Percentiles rank a stretch among this genome's conserved stretches.
Conservation (phyloP, 2,113 vertebrate genomes). For the Gnathonemus longibarbis region DNA sequence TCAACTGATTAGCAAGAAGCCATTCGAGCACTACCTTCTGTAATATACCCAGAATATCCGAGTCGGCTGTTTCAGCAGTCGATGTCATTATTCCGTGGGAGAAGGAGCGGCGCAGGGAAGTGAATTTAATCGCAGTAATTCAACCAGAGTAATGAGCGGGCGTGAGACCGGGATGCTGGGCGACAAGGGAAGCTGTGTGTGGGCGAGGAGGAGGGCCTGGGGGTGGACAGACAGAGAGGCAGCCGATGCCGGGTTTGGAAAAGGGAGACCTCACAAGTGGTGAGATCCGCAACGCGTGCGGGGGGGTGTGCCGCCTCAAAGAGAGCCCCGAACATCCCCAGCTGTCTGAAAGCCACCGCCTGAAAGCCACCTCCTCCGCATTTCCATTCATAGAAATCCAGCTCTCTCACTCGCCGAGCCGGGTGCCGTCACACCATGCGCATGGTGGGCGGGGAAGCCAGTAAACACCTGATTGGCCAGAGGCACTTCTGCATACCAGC, state of each 20-base stretch:
- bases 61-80: neutral
- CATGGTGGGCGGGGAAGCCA: constrained; percentile 31
- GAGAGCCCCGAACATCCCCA: constrained; percentile 8
- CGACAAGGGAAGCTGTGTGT: neutral
- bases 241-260: neutral
- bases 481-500: constrained; percentile 31
- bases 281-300: neutral
- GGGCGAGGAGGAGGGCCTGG: neutral
- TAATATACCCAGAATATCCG: neutral
- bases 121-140: neutral
- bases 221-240: neutral
- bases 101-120: neutral
- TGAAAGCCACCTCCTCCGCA: constrained; percentile 41
- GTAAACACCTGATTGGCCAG: constrained; percentile 50
- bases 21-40: neutral
- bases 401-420: constrained; percentile 17
- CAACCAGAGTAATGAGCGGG: neutral
- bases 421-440: constrained; percentile 19
- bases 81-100: neutral
- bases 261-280: constrained; percentile 1
- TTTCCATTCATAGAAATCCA: constrained; percentile 48
- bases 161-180: neutral
- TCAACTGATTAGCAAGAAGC: neutral
- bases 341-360: constrained; percentile 29
- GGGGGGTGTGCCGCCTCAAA: neutral